Base-by-base conservation (phyloP, 2,113 vertebrate genomes). In the Ciconia stormi region DNA sequence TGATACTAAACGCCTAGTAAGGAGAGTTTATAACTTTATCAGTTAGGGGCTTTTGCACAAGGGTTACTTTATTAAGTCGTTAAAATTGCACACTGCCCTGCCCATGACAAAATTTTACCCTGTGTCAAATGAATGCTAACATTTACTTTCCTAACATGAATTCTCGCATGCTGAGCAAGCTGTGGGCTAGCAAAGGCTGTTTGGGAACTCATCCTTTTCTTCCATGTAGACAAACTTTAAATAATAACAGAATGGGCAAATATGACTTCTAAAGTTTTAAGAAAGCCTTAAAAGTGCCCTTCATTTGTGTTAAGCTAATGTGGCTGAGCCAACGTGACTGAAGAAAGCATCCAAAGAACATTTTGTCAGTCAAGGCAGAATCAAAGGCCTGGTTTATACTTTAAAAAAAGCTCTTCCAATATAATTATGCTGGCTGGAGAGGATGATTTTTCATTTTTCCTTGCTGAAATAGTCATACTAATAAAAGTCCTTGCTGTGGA, bases 311-410 rank as follows among this genome's bases (percentile, higher is more conserved):
- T 87, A n/a, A 72, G 47, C 65, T 79, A 44, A 72, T 3, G 46
- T 89, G 70, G 36, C 92, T 89, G 90, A 92, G 83, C 58, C 89
- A 87, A 25, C 1, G 9, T 32, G 40, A 66, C 77, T 67, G 65
- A 61, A 90, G 74, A 44, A 49, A 90, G 79, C 34, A 14, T 76
- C 82, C 70, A 58, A 95, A 82, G 89, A 94, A 49, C 21, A 1
- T 87, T 93, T 87, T 96, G 66, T 96, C 62, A 70, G 78, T 66
- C 5, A 4, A 87, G 85, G 85, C 90, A 88, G 92, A 80, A 82
- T 80, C 82, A 92, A 86, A 93, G 92, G 66, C 66, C 71, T 88
- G 66, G 58, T 66, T 94, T 86, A 62, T 49, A 16, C 67, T 94
- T 70, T 53, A 27, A 61, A 80, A 91, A 89, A 80, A 88, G 23